These are phyloP conservation scores for Seriola rivoliana DNA, from an alignment of 2,113 vertebrate species.

Conservation along the genomic window DNA sequence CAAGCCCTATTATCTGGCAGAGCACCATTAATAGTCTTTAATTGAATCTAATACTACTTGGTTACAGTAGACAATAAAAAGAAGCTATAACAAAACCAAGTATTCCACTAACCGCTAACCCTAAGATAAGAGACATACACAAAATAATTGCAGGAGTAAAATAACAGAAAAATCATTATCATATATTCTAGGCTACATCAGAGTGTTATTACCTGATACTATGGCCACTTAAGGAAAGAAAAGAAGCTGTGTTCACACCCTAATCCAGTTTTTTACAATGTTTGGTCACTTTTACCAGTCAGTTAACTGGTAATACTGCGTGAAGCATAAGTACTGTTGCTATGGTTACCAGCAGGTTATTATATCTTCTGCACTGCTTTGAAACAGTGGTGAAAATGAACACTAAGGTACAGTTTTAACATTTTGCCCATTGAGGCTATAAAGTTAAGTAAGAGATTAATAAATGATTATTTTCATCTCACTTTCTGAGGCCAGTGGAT, in stretches of 20 bases:
- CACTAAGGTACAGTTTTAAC: no score
- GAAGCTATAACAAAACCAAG: conserved; percentile 25
- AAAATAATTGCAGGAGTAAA: neutral
- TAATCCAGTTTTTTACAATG: neutral
- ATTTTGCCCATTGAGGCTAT: no score
- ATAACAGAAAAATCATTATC: neutral
- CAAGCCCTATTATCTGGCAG: conserved; percentile 50
- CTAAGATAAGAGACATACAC: neutral
- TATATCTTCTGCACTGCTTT: neutral
- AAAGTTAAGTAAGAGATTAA: no score
- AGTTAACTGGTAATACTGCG: neutral
- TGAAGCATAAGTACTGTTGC: conserved; percentile 15
- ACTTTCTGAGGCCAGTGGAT: no score
- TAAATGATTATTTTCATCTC: no score
- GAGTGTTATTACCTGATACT: neutral
- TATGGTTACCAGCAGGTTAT: conserved; percentile 28
- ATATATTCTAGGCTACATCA: neutral
- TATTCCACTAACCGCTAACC: neutral
- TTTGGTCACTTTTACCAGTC: neutral
- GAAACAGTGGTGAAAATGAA: neutral
- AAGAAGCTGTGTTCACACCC: neutral
- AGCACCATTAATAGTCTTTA: conserved; percentile 67
- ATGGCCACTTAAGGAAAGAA: neutral
- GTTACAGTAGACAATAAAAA: conserved; percentile 54
- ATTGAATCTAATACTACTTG: conserved; percentile 64